Percentiles rank a stretch among this genome's conserved stretches.
Conservation (phyloP, 2,113 vertebrate species). For the Cairina moschata region DNA sequence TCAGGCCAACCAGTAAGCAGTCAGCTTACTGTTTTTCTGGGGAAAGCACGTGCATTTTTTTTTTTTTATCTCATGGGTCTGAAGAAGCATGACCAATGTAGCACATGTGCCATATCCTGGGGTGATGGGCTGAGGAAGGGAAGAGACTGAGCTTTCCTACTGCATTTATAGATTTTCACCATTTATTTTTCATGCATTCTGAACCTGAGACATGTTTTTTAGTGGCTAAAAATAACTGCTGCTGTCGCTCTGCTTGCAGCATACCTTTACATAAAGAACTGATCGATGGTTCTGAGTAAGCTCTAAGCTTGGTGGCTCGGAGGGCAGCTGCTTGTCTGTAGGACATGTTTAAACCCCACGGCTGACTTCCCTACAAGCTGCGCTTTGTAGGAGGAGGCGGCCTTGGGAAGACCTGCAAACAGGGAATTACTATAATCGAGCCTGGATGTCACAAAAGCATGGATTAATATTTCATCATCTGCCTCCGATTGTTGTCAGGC, state of each 20-base stretch:
- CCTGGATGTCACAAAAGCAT: constrained; percentile 5
- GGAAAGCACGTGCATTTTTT: not conserved
- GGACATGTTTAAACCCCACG: fast-evolving
- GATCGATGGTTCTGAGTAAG: not conserved
- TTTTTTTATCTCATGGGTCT: not conserved
- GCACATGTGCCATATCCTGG: not conserved
- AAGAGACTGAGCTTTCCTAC: not conserved
- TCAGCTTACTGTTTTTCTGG: not conserved
- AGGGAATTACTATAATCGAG: constrained; percentile 52
- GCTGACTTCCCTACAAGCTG: not conserved
- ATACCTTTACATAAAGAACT: not conserved
- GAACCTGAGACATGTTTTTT: not conserved
- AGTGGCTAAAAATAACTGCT: not conserved
- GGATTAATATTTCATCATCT: constrained; percentile 64
- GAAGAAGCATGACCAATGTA: not conserved
- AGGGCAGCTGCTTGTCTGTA: not conserved
- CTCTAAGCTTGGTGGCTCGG: not conserved
- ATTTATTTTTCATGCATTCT: not conserved
- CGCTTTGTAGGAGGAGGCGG: not conserved
- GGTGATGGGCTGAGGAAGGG: not conserved
- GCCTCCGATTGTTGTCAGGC: constrained; percentile 18
- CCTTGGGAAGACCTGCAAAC: constrained; percentile 33
- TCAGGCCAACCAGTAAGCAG: not conserved
- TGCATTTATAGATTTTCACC: not conserved
- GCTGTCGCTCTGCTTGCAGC: not conserved